Evolutionary conservation across 1,140 invertebrate genomes (phyloP), one percentile per base, ranked within the genome.

Genomic region (Zaprionus kolodkinae): DNA sequence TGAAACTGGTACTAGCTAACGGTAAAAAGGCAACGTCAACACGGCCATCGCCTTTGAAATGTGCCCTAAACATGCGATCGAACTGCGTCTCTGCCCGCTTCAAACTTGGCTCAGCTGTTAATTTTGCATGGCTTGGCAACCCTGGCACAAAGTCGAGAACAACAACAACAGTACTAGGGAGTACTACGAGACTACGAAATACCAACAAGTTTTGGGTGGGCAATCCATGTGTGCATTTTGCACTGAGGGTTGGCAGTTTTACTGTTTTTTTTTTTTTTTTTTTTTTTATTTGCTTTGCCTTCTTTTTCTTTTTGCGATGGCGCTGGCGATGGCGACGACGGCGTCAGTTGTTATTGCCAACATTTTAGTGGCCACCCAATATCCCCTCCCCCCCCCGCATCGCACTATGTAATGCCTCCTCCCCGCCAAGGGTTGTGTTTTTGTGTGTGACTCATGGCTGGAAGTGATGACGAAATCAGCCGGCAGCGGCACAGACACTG

Each of bases 311-410:
- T 63, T 67, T 45, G 64, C 66, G 6, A 30, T 21, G 21, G 21
- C 21, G 45, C 63, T 36, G 45, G 45, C 50, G 50, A 55, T 43
- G 27, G 76, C 80, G 66, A 68, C 60, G 68, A 25, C 64, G 56
- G 40, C 77, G 67, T 72, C 81, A 84, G 76, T 84, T 83, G 80
- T 79, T 80, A 80, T 80, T 76, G 72, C 72, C 72, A 80, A 75
- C 50, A 57, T 43, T 72, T 70, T 77, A 77, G 75, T 82, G 66
- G 25, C 30, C 1, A 27, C 21, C 21, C 21, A 21, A 21, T 21
- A 21, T 1, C 21, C 21, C 21, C 21, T 21, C 21, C 21, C 21
- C 21, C 60, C 59, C 38, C 9, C 15, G 7, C 15, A n/a, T n/a
- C n/a, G 9, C 45, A 21, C 15, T 48, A 7, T 48, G 10, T 4